These are phyloP conservation scores for Temnothorax curvispinosus DNA, from an alignment of 1,140 invertebrate species.

Conservation along the genomic window DNA sequence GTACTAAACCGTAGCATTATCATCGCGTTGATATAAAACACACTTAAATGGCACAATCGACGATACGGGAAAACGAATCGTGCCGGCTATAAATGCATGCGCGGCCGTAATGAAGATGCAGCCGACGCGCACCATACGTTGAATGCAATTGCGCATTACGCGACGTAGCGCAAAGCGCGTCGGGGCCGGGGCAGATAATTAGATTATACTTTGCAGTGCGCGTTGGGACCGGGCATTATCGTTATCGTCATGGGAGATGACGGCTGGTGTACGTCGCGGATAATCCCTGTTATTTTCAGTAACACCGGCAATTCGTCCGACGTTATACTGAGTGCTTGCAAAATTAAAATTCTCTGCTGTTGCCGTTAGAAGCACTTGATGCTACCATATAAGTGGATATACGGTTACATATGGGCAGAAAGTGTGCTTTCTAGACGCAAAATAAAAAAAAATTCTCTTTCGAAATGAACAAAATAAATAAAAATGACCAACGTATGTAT, in stretches of 20 bases:
- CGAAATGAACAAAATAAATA: neutral
- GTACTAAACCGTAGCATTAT: neutral
- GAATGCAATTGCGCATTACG: constrained; percentile 69
- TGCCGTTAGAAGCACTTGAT: constrained; percentile 22
- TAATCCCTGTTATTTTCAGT: constrained; percentile 69
- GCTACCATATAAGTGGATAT: neutral
- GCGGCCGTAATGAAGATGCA: constrained; percentile 65
- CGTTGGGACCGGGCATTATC: constrained; percentile 61
- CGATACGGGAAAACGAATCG: constrained; percentile 29
- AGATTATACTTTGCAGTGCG: constrained; percentile 71
- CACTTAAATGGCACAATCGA: constrained; percentile 37
- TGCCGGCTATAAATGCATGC: constrained; percentile 40
- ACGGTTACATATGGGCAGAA: neutral
- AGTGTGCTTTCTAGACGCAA: neutral
- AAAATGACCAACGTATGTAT: neutral
- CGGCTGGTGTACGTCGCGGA: constrained; percentile 53
- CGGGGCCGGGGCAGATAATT: constrained; percentile 69
- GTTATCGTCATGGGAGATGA: constrained; percentile 71
- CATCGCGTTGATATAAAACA: constrained; percentile 1
- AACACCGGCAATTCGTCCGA: constrained; percentile 40
- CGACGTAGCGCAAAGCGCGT: constrained; percentile 20
- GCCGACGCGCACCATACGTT: constrained; percentile 52
- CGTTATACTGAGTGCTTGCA: constrained; percentile 58
- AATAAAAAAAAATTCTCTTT: neutral
- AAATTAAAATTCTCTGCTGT: constrained; percentile 46